Conservation (phyloP, 2,797 vertebrate genomes). For the Micromesistius poutassou region DNA sequence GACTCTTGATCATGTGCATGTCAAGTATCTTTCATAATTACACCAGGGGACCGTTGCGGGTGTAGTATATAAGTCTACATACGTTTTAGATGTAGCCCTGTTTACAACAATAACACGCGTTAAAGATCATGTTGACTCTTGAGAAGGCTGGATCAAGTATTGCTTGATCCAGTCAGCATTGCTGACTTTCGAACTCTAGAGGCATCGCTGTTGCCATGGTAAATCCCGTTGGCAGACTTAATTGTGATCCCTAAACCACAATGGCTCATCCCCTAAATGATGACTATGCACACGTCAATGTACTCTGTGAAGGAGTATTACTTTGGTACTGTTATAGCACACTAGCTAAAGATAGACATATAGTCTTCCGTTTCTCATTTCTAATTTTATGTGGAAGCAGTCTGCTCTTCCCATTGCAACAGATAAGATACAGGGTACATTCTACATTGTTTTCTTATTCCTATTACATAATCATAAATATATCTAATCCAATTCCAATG, state of each 20-base stretch:
- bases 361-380: neutral
- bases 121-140: neutral
- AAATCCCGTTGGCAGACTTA: neutral
- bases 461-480: neutral
- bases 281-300: neutral
- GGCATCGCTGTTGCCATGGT: neutral
- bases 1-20: neutral
- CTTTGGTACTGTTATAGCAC: neutral
- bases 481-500: too few relatives aligned
- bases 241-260: neutral
- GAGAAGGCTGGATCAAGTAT: neutral
- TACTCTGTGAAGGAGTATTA: neutral
- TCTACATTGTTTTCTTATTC: neutral
- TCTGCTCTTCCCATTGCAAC: neutral
- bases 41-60: too few relatives aligned
- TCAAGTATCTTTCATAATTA: neutral
- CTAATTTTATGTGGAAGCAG: neutral
- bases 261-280: neutral
- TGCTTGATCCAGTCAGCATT: neutral
- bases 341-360: neutral
- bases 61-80: too few relatives aligned
- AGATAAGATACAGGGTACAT: neutral
- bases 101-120: neutral
- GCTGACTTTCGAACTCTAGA: neutral
- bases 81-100: too few relatives aligned